Percentiles rank a stretch among this genome's conserved stretches.
Evolutionary conservation across 1,140 invertebrate genomes (phyloP).

Genomic region (Macrotrachela quadricornifera): DNA sequence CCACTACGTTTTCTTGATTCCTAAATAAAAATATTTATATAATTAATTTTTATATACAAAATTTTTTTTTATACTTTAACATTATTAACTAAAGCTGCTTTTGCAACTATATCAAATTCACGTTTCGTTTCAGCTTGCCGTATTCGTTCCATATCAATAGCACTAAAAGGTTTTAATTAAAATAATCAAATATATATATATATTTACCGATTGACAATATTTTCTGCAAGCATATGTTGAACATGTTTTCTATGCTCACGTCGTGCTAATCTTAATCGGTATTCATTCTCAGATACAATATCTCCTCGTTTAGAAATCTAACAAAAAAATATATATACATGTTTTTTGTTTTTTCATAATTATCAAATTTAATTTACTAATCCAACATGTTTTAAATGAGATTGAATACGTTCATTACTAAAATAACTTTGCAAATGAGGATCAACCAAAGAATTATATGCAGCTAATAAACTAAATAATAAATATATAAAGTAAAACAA

Average conservation of each 20-base stretch:
- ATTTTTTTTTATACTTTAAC: constrained; percentile 19
- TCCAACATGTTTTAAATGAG: constrained; percentile 22
- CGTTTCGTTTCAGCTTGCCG: constrained; percentile 22
- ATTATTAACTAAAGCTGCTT: constrained; percentile 24
- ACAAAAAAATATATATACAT: neutral
- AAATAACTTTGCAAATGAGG: constrained; percentile 24
- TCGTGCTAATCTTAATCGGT: neutral
- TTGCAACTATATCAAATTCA: constrained; percentile 26
- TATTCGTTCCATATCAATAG: constrained; percentile 21
- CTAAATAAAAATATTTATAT: neutral
- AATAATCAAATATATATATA: neutral
- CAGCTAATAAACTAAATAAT: constrained; percentile 3
- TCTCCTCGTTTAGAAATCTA: constrained; percentile 2
- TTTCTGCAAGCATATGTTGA: constrained; percentile 1
- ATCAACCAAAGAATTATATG: constrained; percentile 28
- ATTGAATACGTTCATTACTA: constrained; percentile 19
- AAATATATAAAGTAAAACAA: neutral
- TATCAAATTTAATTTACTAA: constrained; percentile 16
- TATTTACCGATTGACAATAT: constrained; percentile 6
- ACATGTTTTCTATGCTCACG: constrained; percentile 3
- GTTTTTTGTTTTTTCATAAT: neutral
- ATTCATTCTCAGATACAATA: constrained; percentile 2
- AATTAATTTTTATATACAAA: neutral
- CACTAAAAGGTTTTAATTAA: neutral
- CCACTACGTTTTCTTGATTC: neutral